A percentile compares a stretch with the other conserved stretches of the same genome.
Evolutionary conservation across 2,888 invertebrate genomes (phyloP).

Genomic region (Didymodactylos carnosus): DNA sequence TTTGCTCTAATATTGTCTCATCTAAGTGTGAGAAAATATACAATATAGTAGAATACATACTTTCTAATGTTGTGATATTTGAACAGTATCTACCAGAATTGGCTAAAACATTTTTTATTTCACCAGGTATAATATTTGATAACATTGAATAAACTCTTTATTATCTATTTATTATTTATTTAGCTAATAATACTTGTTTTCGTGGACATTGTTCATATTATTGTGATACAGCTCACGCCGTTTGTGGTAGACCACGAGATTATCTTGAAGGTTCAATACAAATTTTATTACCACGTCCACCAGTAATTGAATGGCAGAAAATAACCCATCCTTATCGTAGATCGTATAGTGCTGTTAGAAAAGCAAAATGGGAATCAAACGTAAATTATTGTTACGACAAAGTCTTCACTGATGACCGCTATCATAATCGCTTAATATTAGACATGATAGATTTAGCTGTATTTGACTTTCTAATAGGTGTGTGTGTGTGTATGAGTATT

Average conservation of each 20-base stretch:
- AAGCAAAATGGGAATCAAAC: conserved; percentile 90
- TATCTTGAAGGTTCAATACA: conserved; percentile 85
- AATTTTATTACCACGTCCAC: conserved; percentile 65
- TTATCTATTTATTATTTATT: neutral
- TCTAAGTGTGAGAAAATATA: no score
- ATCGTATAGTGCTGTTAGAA: conserved; percentile 71
- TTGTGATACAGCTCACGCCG: conserved; percentile 48
- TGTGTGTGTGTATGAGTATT: no score
- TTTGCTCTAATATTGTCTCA: no score
- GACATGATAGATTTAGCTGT: conserved; percentile 91
- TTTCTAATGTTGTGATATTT: no score
- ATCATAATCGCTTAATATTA: conserved; percentile 64
- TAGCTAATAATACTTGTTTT: conserved; percentile 38
- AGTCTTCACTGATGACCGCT: conserved; percentile 50
- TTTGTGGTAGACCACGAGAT: conserved; percentile 74
- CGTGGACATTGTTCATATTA: conserved; percentile 40
- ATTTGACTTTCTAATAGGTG: conserved; percentile 71
- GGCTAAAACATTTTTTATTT: conserved; percentile 40
- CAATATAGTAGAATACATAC: no score
- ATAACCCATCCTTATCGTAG: conserved; percentile 85
- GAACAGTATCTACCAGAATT: no score
- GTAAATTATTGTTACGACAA: conserved; percentile 73
- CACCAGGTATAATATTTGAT: conserved; percentile 33
- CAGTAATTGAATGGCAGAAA: conserved; percentile 64
- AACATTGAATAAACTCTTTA: neutral